Evolutionary conservation across 2,888 invertebrate genomes (phyloP), one percentile per base, ranked within the genome.

Genomic region (Agrilus biguttatus): DNA sequence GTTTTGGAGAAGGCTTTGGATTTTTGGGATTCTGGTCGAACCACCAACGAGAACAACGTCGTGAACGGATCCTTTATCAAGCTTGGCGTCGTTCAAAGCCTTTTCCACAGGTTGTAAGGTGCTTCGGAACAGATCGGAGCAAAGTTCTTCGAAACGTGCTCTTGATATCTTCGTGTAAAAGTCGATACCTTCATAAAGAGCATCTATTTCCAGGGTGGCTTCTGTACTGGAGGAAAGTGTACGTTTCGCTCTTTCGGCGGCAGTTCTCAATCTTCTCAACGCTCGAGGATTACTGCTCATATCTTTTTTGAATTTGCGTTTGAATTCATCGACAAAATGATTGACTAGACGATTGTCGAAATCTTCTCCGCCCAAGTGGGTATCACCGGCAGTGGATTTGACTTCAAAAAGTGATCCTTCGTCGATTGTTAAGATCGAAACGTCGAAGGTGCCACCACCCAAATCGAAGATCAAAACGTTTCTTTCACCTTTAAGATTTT

Each of bases 11-110:
- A 86, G 61, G 42, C 65, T 76, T 64, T 85, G 85, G 33, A 87
- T 77, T 61, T 85, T 86, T 1, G 86, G 87, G 43, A 87, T 85
- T 48, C 85, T 74, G 1, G 80, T 86, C 1, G 84, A 84, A 19
- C 85, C 88, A 5, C 88, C 88, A 36, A 88, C 87, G 38, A 88
- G 68, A 0, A 88, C 86, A 3, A 88, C 80, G 54, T 87, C 86
- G 59, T 87, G 73, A 47, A 87, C 82, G 48, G 74, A 71, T 33
- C 68, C 65, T 58, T 87, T 86, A 63, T 83, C 82, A 64, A 86
- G 65, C 55, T 84, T 82, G 1, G 86, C 84, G 58, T 87, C 87
- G 39, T 72, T 71, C 19, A 88, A 66, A 0, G 86, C 83, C 54
- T 83, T 81, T 57, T 86, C 83, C 1, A 88, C 85, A 0, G 86